Conservation (phyloP, 2,113 vertebrate species). For the Pelecanoides urinatrix region DNA sequence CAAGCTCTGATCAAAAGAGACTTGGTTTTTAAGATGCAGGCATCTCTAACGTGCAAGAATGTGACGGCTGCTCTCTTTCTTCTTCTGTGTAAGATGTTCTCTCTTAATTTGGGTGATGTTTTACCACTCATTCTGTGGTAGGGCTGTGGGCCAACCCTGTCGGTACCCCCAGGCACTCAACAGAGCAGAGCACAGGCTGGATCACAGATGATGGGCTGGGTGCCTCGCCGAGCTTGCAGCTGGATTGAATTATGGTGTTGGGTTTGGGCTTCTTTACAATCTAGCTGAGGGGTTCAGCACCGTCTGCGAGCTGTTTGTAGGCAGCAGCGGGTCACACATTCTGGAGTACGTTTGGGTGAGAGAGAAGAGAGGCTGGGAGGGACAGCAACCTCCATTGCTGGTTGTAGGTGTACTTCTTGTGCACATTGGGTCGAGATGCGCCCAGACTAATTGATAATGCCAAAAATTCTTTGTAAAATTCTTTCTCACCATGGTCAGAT, state of each 20-base stretch:
- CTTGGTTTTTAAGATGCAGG: not conserved
- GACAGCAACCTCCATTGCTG: accelerated
- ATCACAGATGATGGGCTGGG: not conserved
- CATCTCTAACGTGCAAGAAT: not conserved
- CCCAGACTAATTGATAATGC: not conserved
- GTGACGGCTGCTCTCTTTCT: not conserved
- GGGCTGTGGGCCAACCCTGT: not conserved
- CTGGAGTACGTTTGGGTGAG: not conserved
- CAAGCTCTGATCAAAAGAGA: not conserved
- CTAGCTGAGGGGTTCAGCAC: not conserved
- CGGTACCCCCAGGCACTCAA: not conserved
- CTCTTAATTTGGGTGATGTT: not conserved
- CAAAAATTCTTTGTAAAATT: not conserved
- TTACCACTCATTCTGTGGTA: not conserved
- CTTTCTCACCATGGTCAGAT: not conserved
- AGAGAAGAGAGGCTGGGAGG: not conserved
- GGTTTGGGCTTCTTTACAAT: not conserved
- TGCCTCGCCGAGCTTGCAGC: not conserved
- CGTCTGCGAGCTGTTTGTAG: not conserved
- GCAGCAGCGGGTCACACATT: accelerated
- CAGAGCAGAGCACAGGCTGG: not conserved
- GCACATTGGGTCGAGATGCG: accelerated
- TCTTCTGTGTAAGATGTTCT: not conserved
- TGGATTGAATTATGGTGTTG: not conserved
- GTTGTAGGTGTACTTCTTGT: accelerated